Evolutionary conservation across 2,797 vertebrate species (phyloP), one percentile per base, ranked within the genome.

Genomic region (Discoglossus pictus): DNA sequence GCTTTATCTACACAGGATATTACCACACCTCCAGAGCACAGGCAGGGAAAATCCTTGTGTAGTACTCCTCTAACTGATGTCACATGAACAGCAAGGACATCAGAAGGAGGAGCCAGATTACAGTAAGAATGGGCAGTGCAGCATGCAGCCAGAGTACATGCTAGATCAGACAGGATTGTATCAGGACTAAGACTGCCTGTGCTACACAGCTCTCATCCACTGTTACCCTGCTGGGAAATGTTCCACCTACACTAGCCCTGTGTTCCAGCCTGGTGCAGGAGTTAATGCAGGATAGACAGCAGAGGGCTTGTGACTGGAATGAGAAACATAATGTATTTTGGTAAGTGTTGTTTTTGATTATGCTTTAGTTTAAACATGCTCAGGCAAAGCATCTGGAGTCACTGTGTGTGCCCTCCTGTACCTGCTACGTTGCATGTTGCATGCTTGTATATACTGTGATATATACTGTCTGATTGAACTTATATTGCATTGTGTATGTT

Each of bases 281-380:
- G 87, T 86, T 79, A 87, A 89, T 86, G 79, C 88, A 86, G 84
- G 87, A 82, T 81, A 85, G 83, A 80, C 82, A 85, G 90, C 86
- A 86, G 82, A 79, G 82, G 89, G 87, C 85, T 85, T 87, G 83
- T 87, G 81, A 80, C 83, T 87, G 89, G 80, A 89, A 91, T 86
- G 80, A 94, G 93, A 87, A 92, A 91, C 92, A 96, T 90, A 89
- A 95, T 99, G 93, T 99, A 96, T 91, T 95, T 99, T 81, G 96
- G 96, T 99, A 89, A 99, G 96, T 96, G 83, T 67, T 76, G 61
- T 55, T 74, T 21, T 27, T 62, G 68, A 34, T 60, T 76, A 73
- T 60, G 34, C 55, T 80, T 78, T 62, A 72, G 72, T 72, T 81
- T 67, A 17, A 68, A 13, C 68, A 64, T 50, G 65, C 53, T 75